Evolutionary conservation across 30 jellyfish, hydroid and myxozoan genomes (phyloP).

Genomic region (Aurelia sp.): DNA sequence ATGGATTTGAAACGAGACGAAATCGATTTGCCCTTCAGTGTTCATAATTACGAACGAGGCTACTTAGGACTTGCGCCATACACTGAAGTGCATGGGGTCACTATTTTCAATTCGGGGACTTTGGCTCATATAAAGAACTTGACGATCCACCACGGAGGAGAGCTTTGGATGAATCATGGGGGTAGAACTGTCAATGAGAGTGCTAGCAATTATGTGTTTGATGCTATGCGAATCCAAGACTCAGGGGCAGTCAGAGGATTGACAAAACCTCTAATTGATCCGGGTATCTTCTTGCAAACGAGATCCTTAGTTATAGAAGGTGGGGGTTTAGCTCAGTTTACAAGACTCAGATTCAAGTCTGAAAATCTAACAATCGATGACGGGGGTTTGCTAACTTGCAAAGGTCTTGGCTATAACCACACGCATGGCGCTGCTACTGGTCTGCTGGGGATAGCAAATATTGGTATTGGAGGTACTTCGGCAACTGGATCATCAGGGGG

Average conservation of each 20-base stretch:
- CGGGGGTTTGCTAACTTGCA: slow-evolving; percentile 56
- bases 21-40: slow-evolving; percentile 68
- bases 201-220: slow-evolving; percentile 52
- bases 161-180: slow-evolving; percentile 74
- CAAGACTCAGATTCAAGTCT: slow-evolving; percentile 27
- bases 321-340: slow-evolving; percentile 60
- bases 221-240: slow-evolving; percentile 57
- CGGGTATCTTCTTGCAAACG: slow-evolving; percentile 33
- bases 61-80: slow-evolving; percentile 69
- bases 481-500: slow-evolving; percentile 62
- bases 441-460: slow-evolving; percentile 37
- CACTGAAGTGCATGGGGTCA: slow-evolving; percentile 70
- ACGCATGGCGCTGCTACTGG: slow-evolving; percentile 50
- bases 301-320: slow-evolving; percentile 61
- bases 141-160: slow-evolving; percentile 75
- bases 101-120: slow-evolving; percentile 66
- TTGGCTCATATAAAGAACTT: slow-evolving; percentile 53
- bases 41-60: slow-evolving; percentile 70
- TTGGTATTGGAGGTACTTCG: slow-evolving; percentile 36
- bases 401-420: slow-evolving; percentile 65
- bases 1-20: slow-evolving; percentile 60
- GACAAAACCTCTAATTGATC: slow-evolving; percentile 43
- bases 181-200: slow-evolving; percentile 54
- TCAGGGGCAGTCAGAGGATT: slow-evolving; percentile 57
- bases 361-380: slow-evolving; percentile 72